These are phyloP conservation scores for Drosophila multiciliata DNA, from an alignment of 2,888 invertebrate species.

Conservation along the genomic window DNA sequence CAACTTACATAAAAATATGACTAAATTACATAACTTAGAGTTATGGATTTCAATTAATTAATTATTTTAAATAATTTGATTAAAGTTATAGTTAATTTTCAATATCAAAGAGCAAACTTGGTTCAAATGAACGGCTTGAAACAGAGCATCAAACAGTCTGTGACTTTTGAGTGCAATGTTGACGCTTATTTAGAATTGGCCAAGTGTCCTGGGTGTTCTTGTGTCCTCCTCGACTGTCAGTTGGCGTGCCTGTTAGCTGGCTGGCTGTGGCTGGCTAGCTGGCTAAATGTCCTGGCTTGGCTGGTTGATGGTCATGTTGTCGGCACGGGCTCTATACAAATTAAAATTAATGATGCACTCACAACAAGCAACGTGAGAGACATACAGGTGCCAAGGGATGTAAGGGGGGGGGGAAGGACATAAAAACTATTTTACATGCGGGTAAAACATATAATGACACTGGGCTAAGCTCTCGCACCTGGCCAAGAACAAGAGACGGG, in stretches of 20 bases:
- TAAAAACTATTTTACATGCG: constrained; percentile 79
- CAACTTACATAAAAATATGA: neutral
- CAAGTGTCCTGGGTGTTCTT: constrained; percentile 66
- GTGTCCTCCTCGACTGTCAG: constrained; percentile 50
- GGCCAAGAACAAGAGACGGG: constrained; percentile 49
- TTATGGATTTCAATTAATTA: too few relatives aligned
- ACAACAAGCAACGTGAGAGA: constrained; percentile 54
- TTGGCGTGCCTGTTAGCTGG: constrained; percentile 41
- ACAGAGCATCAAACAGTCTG: neutral
- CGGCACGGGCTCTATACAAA: constrained; percentile 72
- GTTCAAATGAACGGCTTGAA: neutral
- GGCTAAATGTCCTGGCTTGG: constrained; percentile 9
- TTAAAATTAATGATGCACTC: constrained; percentile 81
- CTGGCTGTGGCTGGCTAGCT: neutral
- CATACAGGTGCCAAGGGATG: constrained; percentile 12
- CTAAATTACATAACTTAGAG: neutral
- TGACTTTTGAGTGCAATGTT: neutral
- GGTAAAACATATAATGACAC: constrained; percentile 61
- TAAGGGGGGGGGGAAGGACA: constrained; percentile 40
- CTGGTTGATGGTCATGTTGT: constrained; percentile 64
- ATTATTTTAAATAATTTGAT: too few relatives aligned
- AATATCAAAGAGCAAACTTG: neutral
- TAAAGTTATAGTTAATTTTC: neutral
- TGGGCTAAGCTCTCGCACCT: constrained; percentile 73
- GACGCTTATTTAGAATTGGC: constrained; percentile 41